phyloP scores from a whole-genome alignment of 2,888 invertebrate species.

The Dicyrtomina minuta region DNA sequence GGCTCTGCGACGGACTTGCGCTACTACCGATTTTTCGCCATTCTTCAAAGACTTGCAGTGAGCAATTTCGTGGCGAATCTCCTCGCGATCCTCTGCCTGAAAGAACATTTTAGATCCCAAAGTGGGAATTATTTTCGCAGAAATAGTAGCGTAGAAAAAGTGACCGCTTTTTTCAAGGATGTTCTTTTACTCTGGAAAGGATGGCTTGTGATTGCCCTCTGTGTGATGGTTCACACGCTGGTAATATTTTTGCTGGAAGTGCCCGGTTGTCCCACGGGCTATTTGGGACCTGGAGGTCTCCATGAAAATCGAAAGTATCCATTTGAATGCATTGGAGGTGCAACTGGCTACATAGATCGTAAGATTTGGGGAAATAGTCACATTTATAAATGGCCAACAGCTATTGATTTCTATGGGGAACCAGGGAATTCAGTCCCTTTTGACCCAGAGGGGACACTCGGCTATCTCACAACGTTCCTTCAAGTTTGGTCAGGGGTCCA shows the following conservation, averaged over 20 bases:
- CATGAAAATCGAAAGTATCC: slow-evolving; percentile 53
- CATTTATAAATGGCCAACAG: slow-evolving; percentile 60
- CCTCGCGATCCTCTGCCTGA: slow-evolving; percentile 59
- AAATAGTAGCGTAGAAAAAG: background rate
- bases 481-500: slow-evolving; percentile 80
- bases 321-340: slow-evolving; percentile 61
- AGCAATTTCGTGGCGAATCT: slow-evolving; percentile 81
- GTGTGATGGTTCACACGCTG: slow-evolving; percentile 68
- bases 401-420: slow-evolving; percentile 65
- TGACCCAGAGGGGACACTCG: slow-evolving; percentile 90
- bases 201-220: slow-evolving; percentile 67
- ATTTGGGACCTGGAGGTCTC: slow-evolving; percentile 62
- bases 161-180: too few relatives aligned
- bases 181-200: slow-evolving; percentile 55
- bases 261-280: slow-evolving; percentile 73
- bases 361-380: slow-evolving; percentile 58
- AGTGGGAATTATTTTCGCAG: background rate
- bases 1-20: slow-evolving; percentile 66
- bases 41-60: slow-evolving; percentile 83
- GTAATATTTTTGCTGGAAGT: slow-evolving; percentile 73
- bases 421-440: slow-evolving; percentile 59
- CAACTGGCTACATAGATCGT: slow-evolving; percentile 61
- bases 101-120: background rate
- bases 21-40: slow-evolving; percentile 79
- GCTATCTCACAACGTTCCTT: slow-evolving; percentile 65